Evolutionary conservation across 2,888 invertebrate genomes (phyloP), one percentile per base, ranked within the genome.

Genomic region (Synanthedon myopaeformis): DNA sequence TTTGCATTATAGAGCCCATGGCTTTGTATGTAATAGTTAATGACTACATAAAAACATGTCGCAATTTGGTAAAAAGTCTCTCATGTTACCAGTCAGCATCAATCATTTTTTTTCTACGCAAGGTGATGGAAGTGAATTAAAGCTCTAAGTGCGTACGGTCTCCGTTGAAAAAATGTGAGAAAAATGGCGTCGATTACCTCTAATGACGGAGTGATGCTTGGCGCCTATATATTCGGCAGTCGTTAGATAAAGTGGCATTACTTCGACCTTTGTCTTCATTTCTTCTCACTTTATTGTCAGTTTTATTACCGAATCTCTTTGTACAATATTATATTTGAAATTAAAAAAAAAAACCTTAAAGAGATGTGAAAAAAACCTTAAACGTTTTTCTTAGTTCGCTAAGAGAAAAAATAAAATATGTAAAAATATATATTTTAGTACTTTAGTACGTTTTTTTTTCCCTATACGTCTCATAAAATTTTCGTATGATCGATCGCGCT

Each of bases 61-160:
- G 66, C 72, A 66, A 70, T 74, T 78, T 74, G 69, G 62, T 70
- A 73, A 73, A 74, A 77, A 74, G 66, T 63, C 63, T 65, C 61
- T 62, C 61, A 59, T 66, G 62, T 52, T 41, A 49, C 62, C 64
- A 35, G 35, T 35, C 35, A 67, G 68, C 83, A 86, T 86, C 81
- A 82, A 85, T 85, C 83, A 84, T 75, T 70, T 79, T 81, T 76
- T 76, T 81, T 70, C 64, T 63, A 71, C 70, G 69, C 70, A 72
- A 71, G 69, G 67, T 65, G 72, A 72, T 75, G 82, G 74, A 79
- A 81, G 79, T 76, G 76, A 80, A 69, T 74, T 69, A 58, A 77
- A 68, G 68, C 64, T 70, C 66, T 72, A 73, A 79, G 74, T 74
- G 74, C 71, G 72, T 63, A 67, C 70, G 64, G 66, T 69, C 68